These are phyloP conservation scores for Leucosticte australis DNA, from an alignment of 2,113 vertebrate genomes.

Conservation along the genomic window DNA sequence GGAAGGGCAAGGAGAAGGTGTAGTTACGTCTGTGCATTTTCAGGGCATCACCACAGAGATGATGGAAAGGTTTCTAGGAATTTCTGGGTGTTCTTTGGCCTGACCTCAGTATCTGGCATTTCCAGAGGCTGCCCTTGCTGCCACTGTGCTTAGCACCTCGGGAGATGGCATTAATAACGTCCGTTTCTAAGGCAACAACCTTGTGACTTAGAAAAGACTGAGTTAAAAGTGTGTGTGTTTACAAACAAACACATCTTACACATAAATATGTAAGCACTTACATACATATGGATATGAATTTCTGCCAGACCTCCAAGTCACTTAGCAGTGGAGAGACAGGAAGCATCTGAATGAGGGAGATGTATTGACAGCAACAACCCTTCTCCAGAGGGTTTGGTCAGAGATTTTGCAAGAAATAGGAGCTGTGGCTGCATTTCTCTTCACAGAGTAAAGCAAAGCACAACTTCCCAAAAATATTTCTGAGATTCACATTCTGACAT, in stretches of 20 bases:
- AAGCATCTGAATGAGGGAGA: neutral
- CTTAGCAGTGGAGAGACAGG: neutral
- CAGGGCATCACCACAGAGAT: neutral
- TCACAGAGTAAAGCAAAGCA: too few species aligned
- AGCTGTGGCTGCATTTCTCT: too few species aligned
- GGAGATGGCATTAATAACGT: neutral
- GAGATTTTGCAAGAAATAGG: neutral
- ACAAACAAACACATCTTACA: neutral
- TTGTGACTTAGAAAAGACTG: neutral
- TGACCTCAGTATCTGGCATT: neutral
- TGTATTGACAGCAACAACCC: rapidly evolving
- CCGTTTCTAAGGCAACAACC: conserved; percentile 56
- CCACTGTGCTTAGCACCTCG: neutral
- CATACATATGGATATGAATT: neutral
- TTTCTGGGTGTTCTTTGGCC: neutral
- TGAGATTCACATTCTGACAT: too few species aligned
- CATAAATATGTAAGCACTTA: neutral
- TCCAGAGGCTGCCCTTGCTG: neutral
- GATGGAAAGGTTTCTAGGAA: neutral
- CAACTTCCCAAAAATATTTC: too few species aligned
- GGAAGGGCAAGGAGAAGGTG: neutral
- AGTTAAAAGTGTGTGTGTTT: conserved; percentile 13
- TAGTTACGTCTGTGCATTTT: neutral
- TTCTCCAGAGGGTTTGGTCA: neutral
- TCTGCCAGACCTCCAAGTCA: neutral